phyloP scores from a whole-genome alignment of 2,888 invertebrate genomes.

The Stenolophus ochropezus region DNA sequence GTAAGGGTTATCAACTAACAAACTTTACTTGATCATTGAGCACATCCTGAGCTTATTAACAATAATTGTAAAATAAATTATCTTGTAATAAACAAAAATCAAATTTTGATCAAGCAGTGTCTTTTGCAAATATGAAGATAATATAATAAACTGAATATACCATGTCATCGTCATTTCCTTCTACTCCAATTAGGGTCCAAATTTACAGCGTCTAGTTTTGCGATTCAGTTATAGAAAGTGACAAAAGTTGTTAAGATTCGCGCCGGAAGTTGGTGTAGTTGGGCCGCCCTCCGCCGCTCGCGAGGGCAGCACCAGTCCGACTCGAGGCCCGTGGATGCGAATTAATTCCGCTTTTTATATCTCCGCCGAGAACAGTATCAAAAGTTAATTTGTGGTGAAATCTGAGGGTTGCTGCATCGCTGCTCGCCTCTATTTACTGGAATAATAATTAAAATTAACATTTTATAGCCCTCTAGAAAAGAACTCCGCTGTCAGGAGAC shows the following conservation, averaged over 20 bases:
- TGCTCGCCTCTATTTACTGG: conserved; percentile 47
- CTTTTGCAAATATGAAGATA: no score
- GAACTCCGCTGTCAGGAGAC: conserved; percentile 34
- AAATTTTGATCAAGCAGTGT: no score
- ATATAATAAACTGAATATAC: no score
- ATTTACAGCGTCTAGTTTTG: not conserved
- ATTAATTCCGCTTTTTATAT: conserved; percentile 73
- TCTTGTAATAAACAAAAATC: no score
- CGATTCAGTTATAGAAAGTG: not conserved
- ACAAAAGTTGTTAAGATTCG: conserved; percentile 23
- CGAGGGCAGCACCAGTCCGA: not conserved
- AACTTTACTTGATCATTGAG: no score
- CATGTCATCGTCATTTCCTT: not conserved
- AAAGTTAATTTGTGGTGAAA: conserved; percentile 74
- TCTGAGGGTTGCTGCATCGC: conserved; percentile 68
- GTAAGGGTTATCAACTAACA: no score
- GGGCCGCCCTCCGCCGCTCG: not conserved
- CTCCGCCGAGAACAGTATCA: conserved; percentile 73
- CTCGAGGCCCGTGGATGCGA: conserved; percentile 62
- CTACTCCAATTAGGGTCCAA: not conserved
- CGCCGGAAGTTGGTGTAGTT: conserved; percentile 21
- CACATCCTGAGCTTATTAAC: no score
- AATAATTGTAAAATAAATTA: no score
- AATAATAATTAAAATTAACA: conserved; percentile 57
- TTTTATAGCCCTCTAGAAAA: conserved; percentile 43